Conservation (phyloP, 2,113 vertebrate genomes). For the Lasiurus borealis region DNA sequence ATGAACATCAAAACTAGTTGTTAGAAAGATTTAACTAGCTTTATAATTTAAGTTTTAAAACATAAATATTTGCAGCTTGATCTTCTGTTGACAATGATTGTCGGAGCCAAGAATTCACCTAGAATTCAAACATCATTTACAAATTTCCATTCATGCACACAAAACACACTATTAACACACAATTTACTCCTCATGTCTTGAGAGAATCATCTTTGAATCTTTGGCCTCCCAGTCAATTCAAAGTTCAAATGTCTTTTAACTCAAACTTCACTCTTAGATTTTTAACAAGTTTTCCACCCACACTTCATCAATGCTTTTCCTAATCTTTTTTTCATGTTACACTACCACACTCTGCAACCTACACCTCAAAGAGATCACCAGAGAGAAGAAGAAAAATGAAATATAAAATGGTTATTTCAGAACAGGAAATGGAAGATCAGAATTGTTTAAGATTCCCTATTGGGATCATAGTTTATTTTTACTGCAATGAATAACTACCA, state of each 20-base stretch:
- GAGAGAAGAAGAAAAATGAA: conserved; percentile 43
- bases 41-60: conserved; percentile 86
- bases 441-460: conserved; percentile 45
- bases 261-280: conserved; percentile 66
- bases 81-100: conserved; percentile 90
- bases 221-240: conserved; percentile 87
- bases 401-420: conserved; percentile 50
- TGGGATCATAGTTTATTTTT: conserved; percentile 43
- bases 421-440: conserved; percentile 36
- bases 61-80: conserved; percentile 89
- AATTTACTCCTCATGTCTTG: conserved; percentile 79
- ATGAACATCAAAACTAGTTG: conserved; percentile 81
- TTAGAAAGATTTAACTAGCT: conserved; percentile 83
- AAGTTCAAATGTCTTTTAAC: conserved; percentile 73
- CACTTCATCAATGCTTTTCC: conserved; percentile 52
- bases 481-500: conserved; percentile 44
- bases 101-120: conserved; percentile 88
- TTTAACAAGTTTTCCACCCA: conserved; percentile 65
- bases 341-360: conserved; percentile 61
- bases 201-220: conserved; percentile 85
- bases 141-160: conserved; percentile 78
- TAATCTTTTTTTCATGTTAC: conserved; percentile 77
- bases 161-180: conserved; percentile 83
- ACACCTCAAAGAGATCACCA: conserved; percentile 43
- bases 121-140: conserved; percentile 85